Conservation (phyloP, 1,140 invertebrate genomes). For the Aethina tumida region DNA sequence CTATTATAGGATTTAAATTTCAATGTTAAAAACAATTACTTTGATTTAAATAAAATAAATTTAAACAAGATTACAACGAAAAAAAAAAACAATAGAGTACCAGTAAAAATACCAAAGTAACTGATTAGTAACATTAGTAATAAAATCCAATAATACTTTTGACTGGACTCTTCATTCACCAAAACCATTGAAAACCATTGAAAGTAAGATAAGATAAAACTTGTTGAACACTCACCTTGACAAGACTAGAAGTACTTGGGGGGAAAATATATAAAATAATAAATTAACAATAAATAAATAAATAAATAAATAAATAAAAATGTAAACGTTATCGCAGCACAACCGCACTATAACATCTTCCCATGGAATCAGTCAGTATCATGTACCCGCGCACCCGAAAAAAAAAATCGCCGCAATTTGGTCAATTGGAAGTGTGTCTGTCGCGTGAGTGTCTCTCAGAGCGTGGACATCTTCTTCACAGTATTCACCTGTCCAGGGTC, state of each 20-base stretch:
- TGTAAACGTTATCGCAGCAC: slow-evolving; percentile 3
- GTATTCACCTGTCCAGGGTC: slow-evolving; percentile 19
- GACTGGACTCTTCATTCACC: too few species aligned
- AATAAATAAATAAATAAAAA: slow-evolving; percentile 11
- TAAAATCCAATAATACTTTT: too few species aligned
- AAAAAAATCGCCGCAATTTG: not conserved
- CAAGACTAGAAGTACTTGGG: slow-evolving; percentile 6
- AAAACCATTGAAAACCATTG: too few species aligned
- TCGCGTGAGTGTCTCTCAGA: not conserved
- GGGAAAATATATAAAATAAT: too few species aligned
- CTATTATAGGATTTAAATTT: too few species aligned
- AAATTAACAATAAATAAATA: not conserved
- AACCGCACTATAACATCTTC: slow-evolving; percentile 7
- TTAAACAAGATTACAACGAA: too few species aligned
- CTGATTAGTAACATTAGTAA: too few species aligned
- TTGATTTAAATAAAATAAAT: too few species aligned
- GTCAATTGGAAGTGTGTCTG: not conserved
- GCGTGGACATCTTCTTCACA: not conserved
- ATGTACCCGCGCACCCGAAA: not conserved
- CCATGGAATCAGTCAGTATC: slow-evolving; percentile 4
- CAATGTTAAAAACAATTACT: too few species aligned
- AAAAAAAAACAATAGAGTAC: too few species aligned
- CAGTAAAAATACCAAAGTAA: too few species aligned
- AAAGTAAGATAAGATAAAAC: too few species aligned
- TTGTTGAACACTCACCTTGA: slow-evolving; percentile 11